These are phyloP conservation scores for Xenopus borealis DNA, from an alignment of 2,113 vertebrate genomes.

Conservation along the genomic window DNA sequence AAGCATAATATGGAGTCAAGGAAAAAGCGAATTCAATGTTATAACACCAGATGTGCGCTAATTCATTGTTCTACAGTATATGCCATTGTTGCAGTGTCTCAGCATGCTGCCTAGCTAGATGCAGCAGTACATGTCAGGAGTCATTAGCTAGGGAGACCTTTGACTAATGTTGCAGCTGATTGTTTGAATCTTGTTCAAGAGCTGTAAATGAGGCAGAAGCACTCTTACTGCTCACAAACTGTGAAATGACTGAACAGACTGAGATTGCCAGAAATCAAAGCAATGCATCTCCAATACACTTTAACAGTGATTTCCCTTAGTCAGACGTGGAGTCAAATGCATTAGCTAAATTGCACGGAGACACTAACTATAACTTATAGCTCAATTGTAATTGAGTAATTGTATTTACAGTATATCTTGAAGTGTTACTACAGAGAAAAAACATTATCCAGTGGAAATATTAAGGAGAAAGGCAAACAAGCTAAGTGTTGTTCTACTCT, in stretches of 20 bases:
- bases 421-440: no score
- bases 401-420: background rate
- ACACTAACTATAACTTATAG: slow-evolving; percentile 3
- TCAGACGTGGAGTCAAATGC: slow-evolving; percentile 47
- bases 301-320: slow-evolving; percentile 58
- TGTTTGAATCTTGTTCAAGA: slow-evolving; percentile 78
- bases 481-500: no score
- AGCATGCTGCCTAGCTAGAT: slow-evolving; percentile 68
- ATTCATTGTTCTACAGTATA: slow-evolving; percentile 51
- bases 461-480: no score
- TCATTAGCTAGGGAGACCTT: slow-evolving; percentile 76
- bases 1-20: no score
- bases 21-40: no score
- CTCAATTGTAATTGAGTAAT: background rate
- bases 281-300: slow-evolving; percentile 62
- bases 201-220: slow-evolving; percentile 76
- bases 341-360: slow-evolving; percentile 34
- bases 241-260: slow-evolving; percentile 62
- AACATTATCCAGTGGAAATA: no score
- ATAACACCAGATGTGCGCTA: no score
- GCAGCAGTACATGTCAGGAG: slow-evolving; percentile 79
- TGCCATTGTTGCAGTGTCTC: slow-evolving; percentile 60
- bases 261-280: slow-evolving; percentile 67
- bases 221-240: slow-evolving; percentile 76
- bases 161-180: slow-evolving; percentile 89